Evolutionary conservation across 2,113 vertebrate genomes (phyloP).

Genomic region (Neolamprologus sp.): DNA sequence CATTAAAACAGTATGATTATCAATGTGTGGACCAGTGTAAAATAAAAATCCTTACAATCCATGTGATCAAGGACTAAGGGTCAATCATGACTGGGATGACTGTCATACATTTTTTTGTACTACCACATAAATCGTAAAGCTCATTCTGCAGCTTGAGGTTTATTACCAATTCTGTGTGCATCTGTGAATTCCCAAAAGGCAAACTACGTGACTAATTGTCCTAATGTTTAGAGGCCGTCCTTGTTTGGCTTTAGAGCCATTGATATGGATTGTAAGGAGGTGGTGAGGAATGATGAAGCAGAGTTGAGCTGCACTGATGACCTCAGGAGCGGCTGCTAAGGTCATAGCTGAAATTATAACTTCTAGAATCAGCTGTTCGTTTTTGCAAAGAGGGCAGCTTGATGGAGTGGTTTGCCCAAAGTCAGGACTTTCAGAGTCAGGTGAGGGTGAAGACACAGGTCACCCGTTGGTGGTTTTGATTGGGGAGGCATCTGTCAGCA

Average conservation of each 20-base stretch:
- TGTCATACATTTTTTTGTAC: neutral
- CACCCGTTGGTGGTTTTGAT: constrained; percentile 38
- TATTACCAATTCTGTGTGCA: constrained; percentile 37
- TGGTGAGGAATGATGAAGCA: neutral
- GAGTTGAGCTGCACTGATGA: neutral
- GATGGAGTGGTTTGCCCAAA: constrained; percentile 44
- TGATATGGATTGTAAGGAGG: constrained; percentile 22
- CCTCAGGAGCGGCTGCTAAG: constrained; percentile 37
- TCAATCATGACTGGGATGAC: constrained; percentile 16
- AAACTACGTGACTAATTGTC: constrained; percentile 54
- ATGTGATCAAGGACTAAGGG: constrained; percentile 7
- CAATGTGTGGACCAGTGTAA: neutral
- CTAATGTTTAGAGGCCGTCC: constrained; percentile 31
- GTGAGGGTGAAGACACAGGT: constrained; percentile 43
- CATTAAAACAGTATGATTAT: neutral
- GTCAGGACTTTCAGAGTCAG: constrained; percentile 50
- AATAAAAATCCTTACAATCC: neutral
- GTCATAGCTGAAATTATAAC: constrained; percentile 40
- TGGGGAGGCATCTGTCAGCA: constrained; percentile 42
- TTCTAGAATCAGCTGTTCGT: constrained; percentile 49
- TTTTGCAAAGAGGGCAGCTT: constrained; percentile 37
- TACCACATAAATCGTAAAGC: constrained; percentile 24
- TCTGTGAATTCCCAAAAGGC: constrained; percentile 44
- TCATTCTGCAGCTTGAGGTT: constrained; percentile 22
- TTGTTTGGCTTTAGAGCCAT: constrained; percentile 30